Conservation (phyloP, 2,113 vertebrate genomes). For the Tachysurus vachellii region DNA sequence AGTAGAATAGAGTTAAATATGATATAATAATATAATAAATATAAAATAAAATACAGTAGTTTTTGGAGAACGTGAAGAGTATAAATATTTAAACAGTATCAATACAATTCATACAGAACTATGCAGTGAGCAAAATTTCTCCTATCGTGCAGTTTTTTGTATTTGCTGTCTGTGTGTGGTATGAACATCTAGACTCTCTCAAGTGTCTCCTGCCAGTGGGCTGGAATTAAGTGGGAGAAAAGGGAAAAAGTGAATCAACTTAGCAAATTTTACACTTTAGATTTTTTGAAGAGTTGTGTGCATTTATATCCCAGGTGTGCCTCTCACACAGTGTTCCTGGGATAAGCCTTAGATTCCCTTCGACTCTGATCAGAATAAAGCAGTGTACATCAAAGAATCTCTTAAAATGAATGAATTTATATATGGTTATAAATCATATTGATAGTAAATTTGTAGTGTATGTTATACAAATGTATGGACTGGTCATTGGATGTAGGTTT, state of each 20-base stretch:
- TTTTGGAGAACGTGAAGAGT: too few relatives aligned
- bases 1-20: too few relatives aligned
- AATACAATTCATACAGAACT: too few relatives aligned
- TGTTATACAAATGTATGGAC: conserved; percentile 2
- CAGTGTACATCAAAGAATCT: conserved; percentile 9
- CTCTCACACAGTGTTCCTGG: background rate
- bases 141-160: too few relatives aligned
- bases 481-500: background rate
- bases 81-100: too few relatives aligned
- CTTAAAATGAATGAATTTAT: background rate
- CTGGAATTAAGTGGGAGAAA: background rate
- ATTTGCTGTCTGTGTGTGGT: too few relatives aligned
- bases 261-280: background rate
- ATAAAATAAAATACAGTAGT: too few relatives aligned
- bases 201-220: background rate
- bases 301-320: background rate
- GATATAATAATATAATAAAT: too few relatives aligned
- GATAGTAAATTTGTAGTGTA: background rate
- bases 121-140: too few relatives aligned
- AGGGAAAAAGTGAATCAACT: background rate
- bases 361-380: background rate
- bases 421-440: background rate
- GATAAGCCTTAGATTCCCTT: background rate
- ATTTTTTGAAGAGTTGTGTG: background rate
- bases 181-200: too few relatives aligned